phyloP scores from a whole-genome alignment of 2,888 invertebrate species.

The Galerucella pusilla region DNA sequence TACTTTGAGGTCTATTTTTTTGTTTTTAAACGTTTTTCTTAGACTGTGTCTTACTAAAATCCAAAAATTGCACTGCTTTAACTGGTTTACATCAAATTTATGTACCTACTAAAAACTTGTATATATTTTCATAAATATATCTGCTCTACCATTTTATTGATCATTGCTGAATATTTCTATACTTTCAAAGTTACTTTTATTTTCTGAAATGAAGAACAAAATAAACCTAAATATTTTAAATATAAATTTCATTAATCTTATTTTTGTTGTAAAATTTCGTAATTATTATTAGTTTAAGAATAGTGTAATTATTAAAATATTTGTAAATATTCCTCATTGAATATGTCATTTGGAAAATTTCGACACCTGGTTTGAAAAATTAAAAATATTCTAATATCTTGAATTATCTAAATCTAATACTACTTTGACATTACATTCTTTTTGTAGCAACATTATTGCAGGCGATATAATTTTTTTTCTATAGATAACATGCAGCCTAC shows the following conservation, averaged over 20 bases:
- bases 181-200: background rate
- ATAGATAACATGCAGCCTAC: too few relatives aligned
- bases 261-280: background rate
- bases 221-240: background rate
- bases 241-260: background rate
- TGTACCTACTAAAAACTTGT: too few relatives aligned
- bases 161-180: background rate
- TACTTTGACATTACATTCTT: too few relatives aligned
- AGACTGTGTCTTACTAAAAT: too few relatives aligned
- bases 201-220: background rate
- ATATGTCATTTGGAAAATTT: background rate
- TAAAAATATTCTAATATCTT: background rate
- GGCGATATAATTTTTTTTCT: too few relatives aligned
- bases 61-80: too few relatives aligned
- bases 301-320: background rate
- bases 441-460: too few relatives aligned
- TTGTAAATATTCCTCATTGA: background rate
- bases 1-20: too few relatives aligned
- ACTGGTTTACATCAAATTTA: too few relatives aligned
- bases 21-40: too few relatives aligned
- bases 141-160: background rate
- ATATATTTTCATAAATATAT: background rate
- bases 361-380: background rate
- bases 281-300: background rate
- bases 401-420: too few relatives aligned